Conservation (phyloP, 2,797 vertebrate species). For the Sebastes itinus region DNA sequence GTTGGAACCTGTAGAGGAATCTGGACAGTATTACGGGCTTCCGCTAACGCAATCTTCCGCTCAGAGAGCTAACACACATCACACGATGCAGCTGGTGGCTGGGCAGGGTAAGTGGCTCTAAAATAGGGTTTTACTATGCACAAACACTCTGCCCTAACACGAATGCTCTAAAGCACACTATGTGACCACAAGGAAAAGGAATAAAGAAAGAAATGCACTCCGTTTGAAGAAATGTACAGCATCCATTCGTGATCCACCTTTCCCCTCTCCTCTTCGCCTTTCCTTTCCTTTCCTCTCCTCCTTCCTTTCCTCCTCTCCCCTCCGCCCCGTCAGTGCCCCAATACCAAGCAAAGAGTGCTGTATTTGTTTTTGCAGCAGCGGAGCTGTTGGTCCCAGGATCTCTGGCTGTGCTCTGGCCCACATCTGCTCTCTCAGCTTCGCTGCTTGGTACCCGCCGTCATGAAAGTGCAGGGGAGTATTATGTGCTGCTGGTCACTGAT, state of each 20-base stretch:
- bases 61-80: slow-evolving; percentile 52
- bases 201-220: slow-evolving; percentile 7
- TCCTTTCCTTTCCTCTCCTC: background rate
- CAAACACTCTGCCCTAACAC: slow-evolving; percentile 34
- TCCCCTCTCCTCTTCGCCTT: background rate
- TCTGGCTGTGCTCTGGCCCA: slow-evolving; percentile 60
- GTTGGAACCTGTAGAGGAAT: slow-evolving; percentile 54
- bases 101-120: slow-evolving; percentile 65
- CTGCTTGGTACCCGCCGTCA: slow-evolving; percentile 65
- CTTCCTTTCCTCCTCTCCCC: background rate
- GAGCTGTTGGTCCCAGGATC: slow-evolving; percentile 64
- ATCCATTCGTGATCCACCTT: slow-evolving; percentile 4
- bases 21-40: slow-evolving; percentile 72
- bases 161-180: slow-evolving; percentile 15
- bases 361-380: slow-evolving; percentile 69
- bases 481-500: slow-evolving; percentile 60
- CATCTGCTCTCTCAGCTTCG: slow-evolving; percentile 68
- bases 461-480: slow-evolving; percentile 61
- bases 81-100: slow-evolving; percentile 68
- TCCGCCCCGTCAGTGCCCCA: slow-evolving; percentile 30
- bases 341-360: slow-evolving; percentile 31
- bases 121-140: slow-evolving; percentile 62
- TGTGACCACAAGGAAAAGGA: slow-evolving; percentile 29
- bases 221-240: slow-evolving; percentile 7
- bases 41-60: slow-evolving; percentile 63